Conservation (phyloP, 2,888 invertebrate genomes). For the Microplitis manilae region DNA sequence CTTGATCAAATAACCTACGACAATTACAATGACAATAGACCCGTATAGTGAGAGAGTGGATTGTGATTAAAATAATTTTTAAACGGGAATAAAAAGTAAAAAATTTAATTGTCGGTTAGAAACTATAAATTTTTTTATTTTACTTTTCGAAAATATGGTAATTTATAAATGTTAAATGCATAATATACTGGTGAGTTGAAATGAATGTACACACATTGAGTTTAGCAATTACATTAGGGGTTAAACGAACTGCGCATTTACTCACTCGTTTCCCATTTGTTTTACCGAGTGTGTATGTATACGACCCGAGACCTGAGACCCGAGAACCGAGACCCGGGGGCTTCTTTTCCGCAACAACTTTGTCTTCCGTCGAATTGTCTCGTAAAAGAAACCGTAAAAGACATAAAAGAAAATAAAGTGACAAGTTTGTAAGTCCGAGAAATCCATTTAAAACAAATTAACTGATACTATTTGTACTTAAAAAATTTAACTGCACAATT, state of each 20-base stretch:
- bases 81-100: not conserved
- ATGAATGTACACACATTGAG: conserved; percentile 42
- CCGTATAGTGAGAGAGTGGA: conserved; percentile 10
- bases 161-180: not conserved
- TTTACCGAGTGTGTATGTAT: conserved; percentile 38
- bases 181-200: not conserved
- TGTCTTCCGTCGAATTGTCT: conserved; percentile 24
- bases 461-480: not conserved
- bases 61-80: conserved; percentile 18
- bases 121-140: not conserved
- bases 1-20: conserved; percentile 1
- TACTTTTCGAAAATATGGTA: not conserved
- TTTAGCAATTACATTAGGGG: conserved; percentile 53
- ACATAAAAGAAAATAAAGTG: not conserved
- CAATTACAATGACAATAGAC: conserved; percentile 37
- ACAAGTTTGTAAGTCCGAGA: not conserved
- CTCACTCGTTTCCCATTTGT: not conserved
- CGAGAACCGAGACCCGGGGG: not conserved
- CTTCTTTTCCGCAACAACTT: conserved; percentile 7
- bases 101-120: not conserved
- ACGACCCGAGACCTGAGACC: conserved; percentile 3
- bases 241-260: conserved; percentile 50
- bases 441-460: not conserved
- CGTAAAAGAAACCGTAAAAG: conserved; percentile 19
- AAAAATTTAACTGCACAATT: not conserved